Evolutionary conservation across 2,797 vertebrate genomes (phyloP).

Genomic region (Aldrovandia affinis): DNA sequence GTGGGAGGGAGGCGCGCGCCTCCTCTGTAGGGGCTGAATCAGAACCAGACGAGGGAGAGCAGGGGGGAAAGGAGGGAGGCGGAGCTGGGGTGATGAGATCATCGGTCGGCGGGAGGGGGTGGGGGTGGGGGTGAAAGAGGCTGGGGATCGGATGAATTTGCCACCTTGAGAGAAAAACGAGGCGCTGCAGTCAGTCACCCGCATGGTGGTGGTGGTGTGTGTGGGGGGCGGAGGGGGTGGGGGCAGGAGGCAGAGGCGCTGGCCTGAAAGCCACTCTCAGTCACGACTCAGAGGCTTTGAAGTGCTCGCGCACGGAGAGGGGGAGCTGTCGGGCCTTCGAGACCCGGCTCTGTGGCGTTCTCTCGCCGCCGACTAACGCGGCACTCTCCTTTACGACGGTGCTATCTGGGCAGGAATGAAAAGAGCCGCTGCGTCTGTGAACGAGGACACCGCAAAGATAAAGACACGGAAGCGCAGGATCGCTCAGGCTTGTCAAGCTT

Average conservation of each 20-base stretch:
- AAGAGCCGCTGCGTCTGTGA: not conserved
- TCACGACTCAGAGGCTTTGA: constrained; percentile 11
- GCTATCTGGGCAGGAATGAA: too few relatives aligned
- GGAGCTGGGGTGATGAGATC: constrained; percentile 6
- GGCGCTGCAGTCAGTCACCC: too few relatives aligned
- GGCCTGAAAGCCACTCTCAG: not conserved
- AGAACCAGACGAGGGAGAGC: not conserved
- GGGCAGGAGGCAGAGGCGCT: not conserved
- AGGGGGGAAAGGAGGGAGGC: not conserved
- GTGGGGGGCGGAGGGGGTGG: too few relatives aligned
- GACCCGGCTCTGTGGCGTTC: not conserved
- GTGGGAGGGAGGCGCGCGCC: not conserved
- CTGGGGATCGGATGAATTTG: too few relatives aligned
- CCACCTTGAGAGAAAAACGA: too few relatives aligned
- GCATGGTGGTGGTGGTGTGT: too few relatives aligned
- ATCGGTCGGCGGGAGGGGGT: not conserved
- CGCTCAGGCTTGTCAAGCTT: not conserved
- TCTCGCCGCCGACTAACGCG: not conserved
- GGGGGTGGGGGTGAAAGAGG: too few relatives aligned
- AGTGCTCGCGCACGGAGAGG: not conserved
- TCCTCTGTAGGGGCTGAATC: not conserved
- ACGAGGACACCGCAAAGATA: not conserved
- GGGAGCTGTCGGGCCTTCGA: not conserved
- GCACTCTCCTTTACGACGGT: not conserved
- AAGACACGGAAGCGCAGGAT: not conserved